These are phyloP conservation scores for Acholoe squamosa DNA, from an alignment of 2,888 invertebrate genomes.

Conservation along the genomic window DNA sequence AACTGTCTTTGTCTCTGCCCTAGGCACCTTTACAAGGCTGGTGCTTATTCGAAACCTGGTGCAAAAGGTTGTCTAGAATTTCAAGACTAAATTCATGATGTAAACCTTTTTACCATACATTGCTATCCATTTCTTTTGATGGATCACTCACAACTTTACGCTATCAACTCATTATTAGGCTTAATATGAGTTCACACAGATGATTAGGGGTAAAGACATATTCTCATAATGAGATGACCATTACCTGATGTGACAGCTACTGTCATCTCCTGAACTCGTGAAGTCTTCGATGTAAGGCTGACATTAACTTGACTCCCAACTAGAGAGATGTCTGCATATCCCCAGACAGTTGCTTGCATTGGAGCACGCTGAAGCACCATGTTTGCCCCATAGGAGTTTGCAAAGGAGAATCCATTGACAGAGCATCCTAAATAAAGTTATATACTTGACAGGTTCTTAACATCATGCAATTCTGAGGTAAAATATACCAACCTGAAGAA, in stretches of 20 bases:
- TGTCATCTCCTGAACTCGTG: no score
- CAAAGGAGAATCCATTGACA: no score
- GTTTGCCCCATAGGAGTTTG: neutral
- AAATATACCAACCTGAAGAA: neutral
- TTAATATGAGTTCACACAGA: neutral
- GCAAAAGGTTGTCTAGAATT: no score
- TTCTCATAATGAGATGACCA: neutral
- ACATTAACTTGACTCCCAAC: constrained; percentile 62
- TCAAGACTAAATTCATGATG: no score
- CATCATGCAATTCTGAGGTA: neutral
- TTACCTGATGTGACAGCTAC: no score
- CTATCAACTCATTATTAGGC: neutral
- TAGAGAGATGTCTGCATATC: constrained; percentile 20
- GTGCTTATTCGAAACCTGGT: no score
- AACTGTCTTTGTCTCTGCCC: no score
- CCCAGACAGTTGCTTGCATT: constrained; percentile 16
- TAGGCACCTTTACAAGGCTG: no score
- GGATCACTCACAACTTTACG: no score
- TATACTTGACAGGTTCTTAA: neutral
- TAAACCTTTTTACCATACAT: no score
- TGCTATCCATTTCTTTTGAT: no score
- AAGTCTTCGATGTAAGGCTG: constrained; percentile 15
- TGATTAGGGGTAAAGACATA: neutral
- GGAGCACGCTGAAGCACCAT: constrained; percentile 47
- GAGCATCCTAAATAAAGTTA: no score